phyloP scores from a whole-genome alignment of 2,888 invertebrate species.

The Macaria liturata region DNA sequence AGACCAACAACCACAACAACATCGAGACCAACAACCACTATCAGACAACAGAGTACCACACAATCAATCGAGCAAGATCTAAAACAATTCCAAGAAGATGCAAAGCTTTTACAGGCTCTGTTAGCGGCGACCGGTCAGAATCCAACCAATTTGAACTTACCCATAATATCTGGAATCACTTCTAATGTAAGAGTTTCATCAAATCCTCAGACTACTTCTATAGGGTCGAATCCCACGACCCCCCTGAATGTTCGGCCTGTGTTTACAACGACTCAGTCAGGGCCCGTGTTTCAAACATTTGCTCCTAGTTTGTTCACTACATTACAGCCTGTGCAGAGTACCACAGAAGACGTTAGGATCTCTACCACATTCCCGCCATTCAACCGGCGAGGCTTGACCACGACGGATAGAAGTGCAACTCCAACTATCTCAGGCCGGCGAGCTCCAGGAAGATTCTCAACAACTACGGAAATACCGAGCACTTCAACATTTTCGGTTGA shows the following conservation, averaged over 20 bases:
- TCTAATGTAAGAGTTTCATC: slow-evolving; percentile 74
- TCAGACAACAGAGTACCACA: slow-evolving; percentile 50
- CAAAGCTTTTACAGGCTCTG: slow-evolving; percentile 70
- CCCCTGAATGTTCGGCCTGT: slow-evolving; percentile 64
- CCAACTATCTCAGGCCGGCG: slow-evolving; percentile 50
- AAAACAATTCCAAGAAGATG: slow-evolving; percentile 70
- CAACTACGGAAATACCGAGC: slow-evolving; percentile 70
- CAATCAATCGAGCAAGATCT: slow-evolving; percentile 59
- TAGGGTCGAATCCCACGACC: slow-evolving; percentile 67
- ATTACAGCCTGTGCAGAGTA: slow-evolving; percentile 41
- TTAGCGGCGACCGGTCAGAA: slow-evolving; percentile 70
- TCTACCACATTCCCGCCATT: slow-evolving; percentile 69
- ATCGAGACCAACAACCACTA: slow-evolving; percentile 42
- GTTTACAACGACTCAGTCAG: slow-evolving; percentile 54
- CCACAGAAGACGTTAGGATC: slow-evolving; percentile 62
- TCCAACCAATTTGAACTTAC: slow-evolving; percentile 50
- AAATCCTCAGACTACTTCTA: slow-evolving; percentile 64
- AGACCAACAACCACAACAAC: slow-evolving; percentile 35
- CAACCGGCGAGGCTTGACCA: slow-evolving; percentile 53
- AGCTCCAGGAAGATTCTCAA: slow-evolving; percentile 48
- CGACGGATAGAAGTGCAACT: slow-evolving; percentile 45
- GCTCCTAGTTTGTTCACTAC: slow-evolving; percentile 55
- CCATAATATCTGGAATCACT: slow-evolving; percentile 67
- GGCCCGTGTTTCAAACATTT: slow-evolving; percentile 52
- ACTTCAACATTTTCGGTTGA: slow-evolving; percentile 76